Evolutionary conservation across 2,113 vertebrate species (phyloP), one percentile per base, ranked within the genome.

Genomic region (Ciconia maguari): DNA sequence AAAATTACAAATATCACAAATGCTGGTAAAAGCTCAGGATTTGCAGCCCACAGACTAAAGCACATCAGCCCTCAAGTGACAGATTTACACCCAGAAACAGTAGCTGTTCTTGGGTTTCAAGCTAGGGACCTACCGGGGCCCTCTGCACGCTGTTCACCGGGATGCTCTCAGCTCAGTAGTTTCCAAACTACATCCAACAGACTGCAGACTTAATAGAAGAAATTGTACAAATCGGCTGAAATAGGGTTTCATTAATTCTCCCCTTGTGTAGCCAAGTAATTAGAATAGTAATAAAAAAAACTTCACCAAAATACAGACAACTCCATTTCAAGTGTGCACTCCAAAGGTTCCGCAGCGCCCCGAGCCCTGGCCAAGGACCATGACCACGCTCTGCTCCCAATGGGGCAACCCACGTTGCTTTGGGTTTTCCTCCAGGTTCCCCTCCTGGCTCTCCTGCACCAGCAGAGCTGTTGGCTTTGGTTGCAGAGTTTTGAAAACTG

Each of bases 401-500:
- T 0, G 2, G 54, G 29, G 20, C 61, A 72, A 58, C 25, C 74
- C 93, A 87, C 52, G 2, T 44, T 8, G 7, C 87, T 88, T 75
- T 36, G 49, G 65, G 44, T 94, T 96, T 27, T 82, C 65, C 48
- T 85, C 77, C 91, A 83, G 66, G 87, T 92, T 97, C 81, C 62
- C 75, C 78, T 96, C 96, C 90, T 5, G 0, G 38, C 84, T 88
- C 89, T 87, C 91, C 89, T 49, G 24, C 71, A 61, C 62, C 10
- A 0, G 69, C 83, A 89, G 80, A 78, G 57, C 65, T 89, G n/a
- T 77, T 93, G 83, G 49, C 87, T 96, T 78, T 24, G 77, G 80
- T 16, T 71, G 36, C 61, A 72, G n/a, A 83, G 81, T 65, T 95
- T 84, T 79, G 78, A 96, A 95, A 95, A 89, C 89, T 51, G 93